Evolutionary conservation across 2,113 vertebrate species (phyloP).

Genomic region (Ia io): DNA sequence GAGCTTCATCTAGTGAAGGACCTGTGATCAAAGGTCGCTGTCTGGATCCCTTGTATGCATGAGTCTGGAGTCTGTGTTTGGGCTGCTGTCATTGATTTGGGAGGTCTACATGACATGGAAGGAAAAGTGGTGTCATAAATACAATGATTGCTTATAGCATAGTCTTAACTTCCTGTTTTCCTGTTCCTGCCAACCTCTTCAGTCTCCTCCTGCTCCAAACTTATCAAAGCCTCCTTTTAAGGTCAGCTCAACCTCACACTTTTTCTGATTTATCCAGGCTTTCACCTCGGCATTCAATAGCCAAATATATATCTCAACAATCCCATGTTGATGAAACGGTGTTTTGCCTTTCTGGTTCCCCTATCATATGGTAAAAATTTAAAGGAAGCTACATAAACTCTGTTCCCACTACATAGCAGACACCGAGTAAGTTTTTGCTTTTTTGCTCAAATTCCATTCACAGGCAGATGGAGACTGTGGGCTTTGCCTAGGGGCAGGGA

Average conservation of each 20-base stretch:
- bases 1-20: background rate
- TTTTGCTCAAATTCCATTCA: background rate
- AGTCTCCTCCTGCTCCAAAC: background rate
- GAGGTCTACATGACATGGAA: background rate
- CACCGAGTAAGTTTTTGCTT: background rate
- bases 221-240: background rate
- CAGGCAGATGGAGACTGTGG: background rate
- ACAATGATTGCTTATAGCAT: background rate
- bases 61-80: background rate
- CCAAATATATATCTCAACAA: background rate
- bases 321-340: background rate
- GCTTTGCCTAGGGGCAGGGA: background rate
- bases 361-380: background rate
- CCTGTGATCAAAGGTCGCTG: background rate
- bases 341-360: background rate
- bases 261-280: background rate
- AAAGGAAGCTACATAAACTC: background rate
- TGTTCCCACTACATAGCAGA: background rate
- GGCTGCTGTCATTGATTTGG: background rate
- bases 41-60: background rate
- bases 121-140: background rate
- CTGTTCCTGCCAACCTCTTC: background rate
- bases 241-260: background rate
- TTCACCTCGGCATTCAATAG: background rate
- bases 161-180: background rate